Evolutionary conservation across 2,797 vertebrate species (phyloP).

Genomic region (Amniataba percoides): DNA sequence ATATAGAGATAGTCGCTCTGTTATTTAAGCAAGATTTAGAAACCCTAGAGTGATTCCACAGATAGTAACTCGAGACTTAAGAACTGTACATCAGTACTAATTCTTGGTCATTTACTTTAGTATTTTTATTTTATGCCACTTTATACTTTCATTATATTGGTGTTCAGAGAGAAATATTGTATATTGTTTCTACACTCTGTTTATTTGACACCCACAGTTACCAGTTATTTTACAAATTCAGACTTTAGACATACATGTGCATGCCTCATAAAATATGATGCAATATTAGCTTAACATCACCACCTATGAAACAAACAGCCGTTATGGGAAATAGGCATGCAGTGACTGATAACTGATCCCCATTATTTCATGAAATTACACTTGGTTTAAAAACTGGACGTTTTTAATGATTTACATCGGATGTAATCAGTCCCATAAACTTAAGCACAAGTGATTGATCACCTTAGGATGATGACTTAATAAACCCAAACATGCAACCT

Average conservation of each 20-base stretch:
- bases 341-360: neutral
- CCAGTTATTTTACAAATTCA: neutral
- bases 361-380: no score
- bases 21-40: conserved; percentile 4
- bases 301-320: neutral
- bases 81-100: neutral
- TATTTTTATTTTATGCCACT: neutral
- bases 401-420: no score
- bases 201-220: neutral
- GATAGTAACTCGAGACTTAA: neutral
- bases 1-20: conserved; percentile 27
- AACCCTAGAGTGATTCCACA: neutral
- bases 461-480: neutral
- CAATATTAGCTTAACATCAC: neutral
- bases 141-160: neutral
- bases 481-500: neutral
- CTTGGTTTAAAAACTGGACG: neutral
- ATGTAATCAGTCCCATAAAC: no score
- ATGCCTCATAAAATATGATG: neutral
- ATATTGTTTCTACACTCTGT: neutral
- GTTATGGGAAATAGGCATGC: neutral
- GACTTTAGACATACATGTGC: neutral
- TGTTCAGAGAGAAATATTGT: neutral
- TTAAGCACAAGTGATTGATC: neutral
- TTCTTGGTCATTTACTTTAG: neutral